Percentiles rank a stretch among this genome's conserved stretches.
These are phyloP conservation scores for Eupithecia tripunctaria DNA, from an alignment of 2,888 invertebrate species.

Conservation along the genomic window DNA sequence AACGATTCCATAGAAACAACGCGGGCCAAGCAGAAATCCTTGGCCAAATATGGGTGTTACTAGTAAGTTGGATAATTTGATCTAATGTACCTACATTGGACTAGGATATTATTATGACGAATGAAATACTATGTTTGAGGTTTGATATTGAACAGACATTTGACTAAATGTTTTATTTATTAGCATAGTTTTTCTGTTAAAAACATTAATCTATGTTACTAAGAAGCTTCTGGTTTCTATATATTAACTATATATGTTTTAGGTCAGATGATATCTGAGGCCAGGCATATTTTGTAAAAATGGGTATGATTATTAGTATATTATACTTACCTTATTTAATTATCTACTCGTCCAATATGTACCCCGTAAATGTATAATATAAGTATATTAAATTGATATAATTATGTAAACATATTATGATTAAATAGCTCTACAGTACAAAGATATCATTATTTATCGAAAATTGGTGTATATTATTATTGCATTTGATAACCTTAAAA, in stretches of 20 bases:
- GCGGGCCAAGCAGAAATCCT: no score
- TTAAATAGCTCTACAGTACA: constrained; percentile 29
- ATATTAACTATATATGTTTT: background rate
- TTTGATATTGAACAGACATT: background rate
- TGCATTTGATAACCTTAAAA: constrained; percentile 27
- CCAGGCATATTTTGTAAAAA: background rate
- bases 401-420: constrained; percentile 8
- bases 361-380: background rate
- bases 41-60: no score
- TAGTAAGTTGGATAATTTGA: no score
- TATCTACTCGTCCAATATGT: background rate
- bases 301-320: background rate
- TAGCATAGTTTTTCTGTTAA: background rate
- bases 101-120: no score
- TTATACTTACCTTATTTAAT: no score
- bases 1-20: no score
- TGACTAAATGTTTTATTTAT: background rate
- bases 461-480: constrained; percentile 42
- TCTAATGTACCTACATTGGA: no score
- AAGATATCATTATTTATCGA: constrained; percentile 31
- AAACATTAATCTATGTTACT: background rate
- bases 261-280: background rate
- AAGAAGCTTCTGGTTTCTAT: background rate
- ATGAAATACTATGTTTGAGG: background rate
- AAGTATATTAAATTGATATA: background rate